phyloP scores from a whole-genome alignment of 2,797 vertebrate species.

The Clarias fuscus region DNA sequence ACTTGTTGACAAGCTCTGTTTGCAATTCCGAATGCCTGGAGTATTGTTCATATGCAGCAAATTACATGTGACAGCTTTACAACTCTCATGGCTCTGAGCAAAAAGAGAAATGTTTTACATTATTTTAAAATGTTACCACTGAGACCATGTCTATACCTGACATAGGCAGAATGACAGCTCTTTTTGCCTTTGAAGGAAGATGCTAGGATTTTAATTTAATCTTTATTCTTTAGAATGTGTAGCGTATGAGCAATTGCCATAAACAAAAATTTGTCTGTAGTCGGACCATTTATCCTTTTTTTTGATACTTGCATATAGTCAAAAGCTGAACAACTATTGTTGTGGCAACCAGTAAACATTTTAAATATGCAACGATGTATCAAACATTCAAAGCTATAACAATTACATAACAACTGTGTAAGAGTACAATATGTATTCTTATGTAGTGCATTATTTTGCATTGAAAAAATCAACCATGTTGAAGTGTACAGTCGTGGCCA shows the following conservation, averaged over 20 bases:
- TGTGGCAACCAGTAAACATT: background rate
- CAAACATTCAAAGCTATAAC: background rate
- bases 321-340: background rate
- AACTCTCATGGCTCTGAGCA: constrained; percentile 22
- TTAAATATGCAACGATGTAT: background rate
- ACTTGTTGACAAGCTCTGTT: constrained; percentile 23
- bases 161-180: background rate
- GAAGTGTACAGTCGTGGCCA: background rate
- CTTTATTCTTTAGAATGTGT: constrained; percentile 14
- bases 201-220: constrained; percentile 1
- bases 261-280: background rate
- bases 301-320: background rate
- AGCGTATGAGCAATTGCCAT: background rate
- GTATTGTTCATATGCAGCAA: constrained; percentile 35
- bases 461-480: no score
- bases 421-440: background rate
- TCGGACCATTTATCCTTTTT: background rate
- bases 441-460: background rate
- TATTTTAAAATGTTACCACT: constrained; percentile 14
- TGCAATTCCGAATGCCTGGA: constrained; percentile 20
- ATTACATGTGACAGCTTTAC: constrained; percentile 33
- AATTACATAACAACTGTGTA: background rate
- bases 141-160: constrained; percentile 19
- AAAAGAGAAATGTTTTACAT: constrained; percentile 37
- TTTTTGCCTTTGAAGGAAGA: constrained; percentile 17